phyloP scores from a whole-genome alignment of 2,888 invertebrate species.

The Drosophila nigricruria region DNA sequence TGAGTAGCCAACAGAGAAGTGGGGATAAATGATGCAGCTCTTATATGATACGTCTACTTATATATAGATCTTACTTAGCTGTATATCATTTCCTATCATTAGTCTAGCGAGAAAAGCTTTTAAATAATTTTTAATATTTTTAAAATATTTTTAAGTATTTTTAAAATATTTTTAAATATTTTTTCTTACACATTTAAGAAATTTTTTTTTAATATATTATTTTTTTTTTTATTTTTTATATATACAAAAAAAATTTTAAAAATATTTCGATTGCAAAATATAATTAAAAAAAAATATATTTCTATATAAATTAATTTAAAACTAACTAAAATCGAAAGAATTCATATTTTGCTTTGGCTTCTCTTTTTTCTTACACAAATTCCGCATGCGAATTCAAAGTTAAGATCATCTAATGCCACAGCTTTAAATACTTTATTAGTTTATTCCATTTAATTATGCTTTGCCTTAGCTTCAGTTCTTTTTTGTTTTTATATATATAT shows the following conservation, averaged over 20 bases:
- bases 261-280: background rate
- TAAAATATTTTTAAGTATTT: background rate
- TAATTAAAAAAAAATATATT: background rate
- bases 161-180: background rate
- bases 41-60: too few species aligned
- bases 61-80: background rate
- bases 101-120: too few species aligned
- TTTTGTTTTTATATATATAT: slow-evolving; percentile 16
- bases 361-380: slow-evolving; percentile 1
- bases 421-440: slow-evolving; percentile 41
- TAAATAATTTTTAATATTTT: background rate
- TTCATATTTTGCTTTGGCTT: background rate
- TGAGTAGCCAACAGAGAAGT: background rate
- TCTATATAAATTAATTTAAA: background rate
- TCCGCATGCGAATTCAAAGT: slow-evolving; percentile 10
- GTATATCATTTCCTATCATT: background rate
- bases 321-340: background rate
- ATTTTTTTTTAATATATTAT: background rate
- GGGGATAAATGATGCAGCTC: background rate
- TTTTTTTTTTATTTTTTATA: background rate
- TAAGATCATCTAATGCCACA: slow-evolving; percentile 21
- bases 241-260: background rate
- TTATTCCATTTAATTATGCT: slow-evolving; percentile 39
- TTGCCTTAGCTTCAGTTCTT: slow-evolving; percentile 6
- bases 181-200: background rate